Evolutionary conservation across 2,888 invertebrate species (phyloP).

Genomic region (Drosophila suboccidentalis): DNA sequence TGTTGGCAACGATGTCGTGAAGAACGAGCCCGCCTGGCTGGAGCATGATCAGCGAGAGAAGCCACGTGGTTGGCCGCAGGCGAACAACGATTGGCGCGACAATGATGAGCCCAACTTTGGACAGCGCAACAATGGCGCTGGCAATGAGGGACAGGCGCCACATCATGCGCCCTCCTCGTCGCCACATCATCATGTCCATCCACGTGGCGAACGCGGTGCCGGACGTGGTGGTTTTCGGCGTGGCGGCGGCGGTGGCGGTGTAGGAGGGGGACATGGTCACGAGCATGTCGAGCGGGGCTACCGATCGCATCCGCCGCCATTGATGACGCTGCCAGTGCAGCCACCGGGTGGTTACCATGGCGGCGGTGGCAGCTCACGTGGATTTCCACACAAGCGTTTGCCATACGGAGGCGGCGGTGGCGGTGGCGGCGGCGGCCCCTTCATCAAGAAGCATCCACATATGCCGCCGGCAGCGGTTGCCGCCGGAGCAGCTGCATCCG

Average conservation of each 20-base stretch:
- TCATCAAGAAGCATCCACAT: slow-evolving; percentile 77
- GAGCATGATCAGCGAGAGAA: slow-evolving; percentile 80
- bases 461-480: slow-evolving; percentile 21
- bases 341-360: slow-evolving; percentile 77
- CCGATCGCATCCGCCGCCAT: slow-evolving; percentile 81
- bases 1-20: slow-evolving; percentile 33
- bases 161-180: slow-evolving; percentile 43
- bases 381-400: slow-evolving; percentile 83
- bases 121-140: slow-evolving; percentile 38
- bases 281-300: slow-evolving; percentile 77
- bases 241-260: slow-evolving; percentile 58
- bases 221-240: slow-evolving; percentile 73
- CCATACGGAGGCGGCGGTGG: slow-evolving; percentile 82
- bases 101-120: slow-evolving; percentile 62
- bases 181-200: slow-evolving; percentile 77
- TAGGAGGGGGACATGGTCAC: slow-evolving; percentile 63
- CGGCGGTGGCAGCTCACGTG: slow-evolving; percentile 64
- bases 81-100: slow-evolving; percentile 79
- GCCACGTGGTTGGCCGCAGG: slow-evolving; percentile 72
- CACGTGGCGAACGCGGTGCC: slow-evolving; percentile 77
- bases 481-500: neutral
- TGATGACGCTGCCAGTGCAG: slow-evolving; percentile 83
- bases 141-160: slow-evolving; percentile 44
- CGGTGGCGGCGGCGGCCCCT: slow-evolving; percentile 49
- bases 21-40: slow-evolving; percentile 69